These are phyloP conservation scores for Ranitomeya variabilis DNA, from an alignment of 2,113 vertebrate species.

Conservation along the genomic window DNA sequence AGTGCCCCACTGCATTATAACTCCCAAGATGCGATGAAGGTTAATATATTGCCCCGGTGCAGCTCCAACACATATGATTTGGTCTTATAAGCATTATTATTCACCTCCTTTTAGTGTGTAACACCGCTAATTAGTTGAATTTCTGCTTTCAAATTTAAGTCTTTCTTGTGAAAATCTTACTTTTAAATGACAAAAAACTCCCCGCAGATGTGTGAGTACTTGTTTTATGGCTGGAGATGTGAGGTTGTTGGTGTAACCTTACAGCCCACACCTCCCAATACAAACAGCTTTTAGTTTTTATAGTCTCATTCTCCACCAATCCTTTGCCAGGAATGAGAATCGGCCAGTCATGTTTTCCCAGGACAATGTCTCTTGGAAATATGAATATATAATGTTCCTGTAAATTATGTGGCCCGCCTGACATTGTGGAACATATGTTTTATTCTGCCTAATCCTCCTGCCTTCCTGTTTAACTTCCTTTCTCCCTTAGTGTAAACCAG, in stretches of 20 bases:
- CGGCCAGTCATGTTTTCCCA: slow-evolving; percentile 48
- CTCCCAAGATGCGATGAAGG: neutral
- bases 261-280: slow-evolving; percentile 52
- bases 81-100: slow-evolving; percentile 15
- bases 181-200: slow-evolving; percentile 28
- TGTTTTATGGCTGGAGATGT: slow-evolving; percentile 53
- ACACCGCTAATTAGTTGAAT: slow-evolving; percentile 34
- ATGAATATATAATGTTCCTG: slow-evolving; percentile 57
- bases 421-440: slow-evolving; percentile 56
- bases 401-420: slow-evolving; percentile 52
- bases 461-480: slow-evolving; percentile 56
- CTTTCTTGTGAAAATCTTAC: slow-evolving; percentile 3
- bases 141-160: neutral
- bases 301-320: slow-evolving; percentile 25
- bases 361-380: slow-evolving; percentile 54
- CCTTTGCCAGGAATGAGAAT: slow-evolving; percentile 26
- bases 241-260: slow-evolving; percentile 53
- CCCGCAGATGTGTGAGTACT: slow-evolving; percentile 51
- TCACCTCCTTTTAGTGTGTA: neutral
- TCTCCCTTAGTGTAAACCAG: slow-evolving; percentile 45
- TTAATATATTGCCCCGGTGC: neutral
- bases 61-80: neutral
- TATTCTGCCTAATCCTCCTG: slow-evolving; percentile 52
- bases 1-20: neutral
- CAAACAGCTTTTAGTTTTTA: slow-evolving; percentile 32